Base-by-base conservation (phyloP, 2,797 vertebrate species). In the Erithacus rubecula region DNA sequence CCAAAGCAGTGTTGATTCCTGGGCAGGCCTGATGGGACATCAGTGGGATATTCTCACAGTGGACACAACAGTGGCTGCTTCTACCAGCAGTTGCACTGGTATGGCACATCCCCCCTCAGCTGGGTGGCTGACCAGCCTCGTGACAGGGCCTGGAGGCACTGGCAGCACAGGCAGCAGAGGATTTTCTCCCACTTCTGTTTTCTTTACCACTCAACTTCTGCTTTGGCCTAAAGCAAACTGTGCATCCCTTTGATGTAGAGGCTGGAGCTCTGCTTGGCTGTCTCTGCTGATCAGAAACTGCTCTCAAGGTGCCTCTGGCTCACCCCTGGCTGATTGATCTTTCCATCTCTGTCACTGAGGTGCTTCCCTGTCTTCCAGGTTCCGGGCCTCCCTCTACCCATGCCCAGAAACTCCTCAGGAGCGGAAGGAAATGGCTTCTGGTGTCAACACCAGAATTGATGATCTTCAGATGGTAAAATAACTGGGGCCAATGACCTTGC, bases 321-420 rank as follows among this genome's bases (percentile, higher is more conserved):
- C 47, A n/a, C 24, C 51, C 34, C 47, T 47, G 20, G 27, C 20
- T 15, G 9, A 12, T 17, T 83, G 34, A 10, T 51, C 51, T 52
- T 63, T 34, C 85, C 9, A 2, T 78, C 84, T 69, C 32, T 86
- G 24, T 84, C 72, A 84, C 91, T 95, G 18, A 96, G 34, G 52
- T 87, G 17, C 63, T 71, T 91, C 51, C 92, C 17, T 97, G n/a
- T 85, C 53, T 97, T 97, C 52, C 97, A 99, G 99, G 83, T 99
- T 99, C 97, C 98, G 99, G 67, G 99, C 99, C 29, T 99, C 99
- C 15, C 97, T 99, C 69, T 99, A 99, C 94, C 99, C 99, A 1
- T 99, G 99, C 96, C 99, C 99, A 55, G 99, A 99, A 97, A 99
- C 99, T 0, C 98, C 99, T 2, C 99, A 99, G 93, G 99, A 99